phyloP scores from a whole-genome alignment of 2,113 vertebrate genomes.

The Malurus alboscapulatus region DNA sequence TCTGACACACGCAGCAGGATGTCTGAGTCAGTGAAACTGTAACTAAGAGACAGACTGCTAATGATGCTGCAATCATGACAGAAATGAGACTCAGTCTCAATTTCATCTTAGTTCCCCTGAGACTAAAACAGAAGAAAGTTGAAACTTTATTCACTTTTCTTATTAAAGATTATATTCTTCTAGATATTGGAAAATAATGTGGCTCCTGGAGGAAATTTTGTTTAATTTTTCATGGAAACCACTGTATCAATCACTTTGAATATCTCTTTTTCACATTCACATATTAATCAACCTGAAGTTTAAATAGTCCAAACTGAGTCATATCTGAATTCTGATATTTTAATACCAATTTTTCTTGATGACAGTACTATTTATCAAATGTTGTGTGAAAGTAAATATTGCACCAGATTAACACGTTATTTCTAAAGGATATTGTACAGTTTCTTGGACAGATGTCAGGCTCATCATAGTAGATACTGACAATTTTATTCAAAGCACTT shows the following conservation, averaged over 20 bases:
- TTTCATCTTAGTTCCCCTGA: background rate
- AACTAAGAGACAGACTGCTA: background rate
- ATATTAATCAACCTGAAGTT: background rate
- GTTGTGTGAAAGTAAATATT: background rate
- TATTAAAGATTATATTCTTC: background rate
- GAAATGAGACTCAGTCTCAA: background rate
- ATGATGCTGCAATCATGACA: background rate
- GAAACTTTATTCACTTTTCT: background rate
- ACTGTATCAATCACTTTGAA: background rate
- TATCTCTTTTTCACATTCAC: background rate
- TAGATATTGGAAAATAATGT: background rate
- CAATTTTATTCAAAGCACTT: constrained; percentile 13
- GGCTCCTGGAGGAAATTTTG: background rate
- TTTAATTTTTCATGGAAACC: background rate
- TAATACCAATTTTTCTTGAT: background rate
- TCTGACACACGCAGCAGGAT: background rate
- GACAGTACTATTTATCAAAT: background rate
- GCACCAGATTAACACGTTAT: background rate
- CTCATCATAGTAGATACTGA: background rate
- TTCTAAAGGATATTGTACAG: background rate
- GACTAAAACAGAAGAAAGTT: background rate
- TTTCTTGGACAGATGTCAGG: background rate
- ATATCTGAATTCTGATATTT: background rate
- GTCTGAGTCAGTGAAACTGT: background rate
- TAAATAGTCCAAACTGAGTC: background rate